Conservation (phyloP, 2,888 invertebrate genomes). For the Cecidostiba fungosa region DNA sequence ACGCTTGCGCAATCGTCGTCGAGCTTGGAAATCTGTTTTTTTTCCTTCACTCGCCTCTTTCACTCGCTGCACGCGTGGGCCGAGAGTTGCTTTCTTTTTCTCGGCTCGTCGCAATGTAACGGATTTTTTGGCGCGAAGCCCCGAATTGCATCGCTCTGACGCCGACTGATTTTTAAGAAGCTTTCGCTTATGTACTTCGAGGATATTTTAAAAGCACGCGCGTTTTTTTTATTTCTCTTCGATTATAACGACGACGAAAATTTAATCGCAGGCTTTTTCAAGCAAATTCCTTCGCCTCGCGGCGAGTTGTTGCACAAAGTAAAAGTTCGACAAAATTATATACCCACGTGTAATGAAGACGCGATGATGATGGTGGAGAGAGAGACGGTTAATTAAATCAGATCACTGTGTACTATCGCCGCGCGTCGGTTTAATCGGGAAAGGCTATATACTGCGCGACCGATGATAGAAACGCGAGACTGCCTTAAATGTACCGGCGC, state of each 20-base stretch:
- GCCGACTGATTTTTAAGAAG: slow-evolving; percentile 1
- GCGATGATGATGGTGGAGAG: background rate
- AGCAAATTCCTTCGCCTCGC: too few relatives aligned
- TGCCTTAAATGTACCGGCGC: slow-evolving; percentile 45
- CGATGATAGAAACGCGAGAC: background rate
- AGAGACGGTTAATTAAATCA: background rate
- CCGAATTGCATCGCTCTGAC: slow-evolving; percentile 32
- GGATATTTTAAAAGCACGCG: background rate
- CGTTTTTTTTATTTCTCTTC: background rate
- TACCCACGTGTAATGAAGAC: too few relatives aligned
- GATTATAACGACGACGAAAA: background rate
- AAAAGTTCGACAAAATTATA: background rate
- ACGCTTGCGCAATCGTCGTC: slow-evolving; percentile 46
- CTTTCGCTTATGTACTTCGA: too few relatives aligned
- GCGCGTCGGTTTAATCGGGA: slow-evolving; percentile 12
- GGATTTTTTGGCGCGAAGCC: slow-evolving; percentile 50
- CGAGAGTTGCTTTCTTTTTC: slow-evolving; percentile 42
- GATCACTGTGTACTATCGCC: background rate
- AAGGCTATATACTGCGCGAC: background rate
- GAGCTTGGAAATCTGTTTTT: slow-evolving; percentile 39
- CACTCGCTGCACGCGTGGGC: background rate
- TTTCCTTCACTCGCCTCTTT: slow-evolving; percentile 2
- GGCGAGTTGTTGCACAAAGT: background rate
- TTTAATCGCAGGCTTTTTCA: too few relatives aligned
- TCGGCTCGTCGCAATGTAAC: slow-evolving; percentile 30